Percentiles rank a stretch among this genome's conserved stretches.
Conservation (phyloP, 64 coral and sea anemone genomes). For the Platygyra sinensis region DNA sequence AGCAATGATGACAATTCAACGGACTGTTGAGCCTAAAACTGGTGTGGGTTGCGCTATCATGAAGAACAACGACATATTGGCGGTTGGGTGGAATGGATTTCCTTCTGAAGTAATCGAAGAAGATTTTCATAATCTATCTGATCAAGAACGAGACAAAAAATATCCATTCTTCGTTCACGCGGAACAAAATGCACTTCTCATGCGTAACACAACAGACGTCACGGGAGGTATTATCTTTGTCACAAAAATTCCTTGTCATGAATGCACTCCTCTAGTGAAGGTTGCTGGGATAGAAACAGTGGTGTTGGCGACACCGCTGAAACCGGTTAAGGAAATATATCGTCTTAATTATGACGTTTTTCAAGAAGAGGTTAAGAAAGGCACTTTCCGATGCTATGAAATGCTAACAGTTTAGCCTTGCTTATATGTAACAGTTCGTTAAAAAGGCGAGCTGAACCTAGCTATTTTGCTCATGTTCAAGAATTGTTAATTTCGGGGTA, state of each 20-base stretch:
- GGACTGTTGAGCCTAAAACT: conserved; percentile 29
- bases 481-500: too few species aligned
- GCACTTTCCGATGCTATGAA: conserved; percentile 15
- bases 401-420: background rate
- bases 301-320: conserved; percentile 6
- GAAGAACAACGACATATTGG: conserved; percentile 9
- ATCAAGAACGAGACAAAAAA: conserved; percentile 24
- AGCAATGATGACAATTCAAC: background rate
- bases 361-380: conserved; percentile 19
- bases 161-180: conserved; percentile 34
- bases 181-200: conserved; percentile 41
- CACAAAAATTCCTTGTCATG: conserved; percentile 29
- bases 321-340: conserved; percentile 19
- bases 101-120: conserved; percentile 10
- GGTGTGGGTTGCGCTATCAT: conserved; percentile 23
- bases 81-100: conserved; percentile 28
- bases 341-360: conserved; percentile 31
- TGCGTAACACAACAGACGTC: background rate
- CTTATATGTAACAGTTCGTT: too few species aligned
- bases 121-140: conserved; percentile 13
- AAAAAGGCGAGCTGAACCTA: too few species aligned
- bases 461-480: too few species aligned
- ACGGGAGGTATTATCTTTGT: conserved; percentile 3
- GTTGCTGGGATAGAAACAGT: conserved; percentile 28
- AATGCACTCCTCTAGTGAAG: conserved; percentile 28